A percentile compares a stretch with the other conserved stretches of the same genome.
These are phyloP conservation scores for Condylura cristata DNA, from an alignment of 2,113 vertebrate species.

Conservation along the genomic window DNA sequence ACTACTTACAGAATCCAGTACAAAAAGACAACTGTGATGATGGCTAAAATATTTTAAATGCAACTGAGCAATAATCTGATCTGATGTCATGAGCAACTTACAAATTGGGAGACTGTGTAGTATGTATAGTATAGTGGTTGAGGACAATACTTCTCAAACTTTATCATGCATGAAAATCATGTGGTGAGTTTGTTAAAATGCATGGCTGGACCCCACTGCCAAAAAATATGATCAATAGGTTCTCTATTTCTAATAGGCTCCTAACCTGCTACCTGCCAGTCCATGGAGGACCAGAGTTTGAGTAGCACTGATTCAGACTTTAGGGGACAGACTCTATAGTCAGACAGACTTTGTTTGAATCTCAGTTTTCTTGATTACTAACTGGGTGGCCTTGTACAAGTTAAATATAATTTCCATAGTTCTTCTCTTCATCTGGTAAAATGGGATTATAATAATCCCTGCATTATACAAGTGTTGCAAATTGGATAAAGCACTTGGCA, in stretches of 20 bases:
- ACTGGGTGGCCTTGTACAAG: neutral
- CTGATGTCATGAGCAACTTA: neutral
- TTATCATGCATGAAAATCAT: neutral
- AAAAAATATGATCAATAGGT: neutral
- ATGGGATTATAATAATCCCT: slow-evolving; percentile 14
- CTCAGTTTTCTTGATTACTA: neutral
- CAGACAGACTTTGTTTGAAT: slow-evolving; percentile 1
- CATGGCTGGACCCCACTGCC: neutral
- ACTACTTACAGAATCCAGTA: neutral
- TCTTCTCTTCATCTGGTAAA: slow-evolving; percentile 1
- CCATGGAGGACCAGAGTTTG: neutral
- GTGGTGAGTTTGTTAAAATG: neutral
- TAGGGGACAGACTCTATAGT: neutral
- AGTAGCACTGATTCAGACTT: slow-evolving; percentile 8
- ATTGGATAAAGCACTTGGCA: neutral
- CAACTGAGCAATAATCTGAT: neutral
- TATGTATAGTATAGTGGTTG: neutral
- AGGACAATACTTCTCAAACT: neutral
- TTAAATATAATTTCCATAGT: neutral
- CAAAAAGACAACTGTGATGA: neutral
- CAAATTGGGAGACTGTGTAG: neutral
- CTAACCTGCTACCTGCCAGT: neutral
- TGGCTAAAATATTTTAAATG: neutral
- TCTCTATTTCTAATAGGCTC: neutral
- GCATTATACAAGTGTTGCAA: neutral